Base-by-base conservation (phyloP, 2,888 invertebrate genomes). In the Tholera decimalis region DNA sequence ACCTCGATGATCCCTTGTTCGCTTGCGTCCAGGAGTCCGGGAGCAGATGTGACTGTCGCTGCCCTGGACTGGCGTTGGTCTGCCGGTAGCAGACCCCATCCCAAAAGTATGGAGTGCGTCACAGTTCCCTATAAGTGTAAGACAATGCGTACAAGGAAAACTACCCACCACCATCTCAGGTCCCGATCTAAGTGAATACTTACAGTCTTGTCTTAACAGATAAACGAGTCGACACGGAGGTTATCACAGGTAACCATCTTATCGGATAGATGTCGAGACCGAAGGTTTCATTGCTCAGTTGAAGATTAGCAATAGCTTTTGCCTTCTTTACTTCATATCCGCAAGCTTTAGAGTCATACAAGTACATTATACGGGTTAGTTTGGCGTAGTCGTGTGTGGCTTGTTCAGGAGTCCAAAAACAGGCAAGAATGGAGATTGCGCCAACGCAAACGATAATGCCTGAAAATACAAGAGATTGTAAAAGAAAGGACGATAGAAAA, bases 351-450 rank as follows among this genome's bases (percentile, higher is more conserved):
- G 86, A 84, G 51, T 94, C 94, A 66, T 90, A 94, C 2, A 94
- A 79, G 59, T 94, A 94, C 93, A 93, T 93, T 56, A 94, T 88
- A 6, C 93, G 88, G 1, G 82, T 80, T 2, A 94, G 77, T 60
- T 91, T 92, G 69, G 90, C 87, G 30, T 78, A 88, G 59, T 93
- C 93, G 2, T 75, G 43, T 0, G 56, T 59, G 0, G 86, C 68
- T 0, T 80, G 18, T 9, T 89, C 84, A 0, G 93, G 93, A 0
- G 72, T 71, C 93, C 93, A 94, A 0, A 86, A 7, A 63, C 94
- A 94, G 6, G 64, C 15, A 1, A 89, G 67, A 2, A 94, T 79
- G 0, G 91, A 87, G 1, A 58, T 30, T 0, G 88, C 80, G 0
- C 87, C 88, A 0, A 77, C 0, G 56, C 83, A 86, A 0, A 92